phyloP scores from a whole-genome alignment of 2,113 vertebrate genomes.

The Chiloscyllium plagiosum region DNA sequence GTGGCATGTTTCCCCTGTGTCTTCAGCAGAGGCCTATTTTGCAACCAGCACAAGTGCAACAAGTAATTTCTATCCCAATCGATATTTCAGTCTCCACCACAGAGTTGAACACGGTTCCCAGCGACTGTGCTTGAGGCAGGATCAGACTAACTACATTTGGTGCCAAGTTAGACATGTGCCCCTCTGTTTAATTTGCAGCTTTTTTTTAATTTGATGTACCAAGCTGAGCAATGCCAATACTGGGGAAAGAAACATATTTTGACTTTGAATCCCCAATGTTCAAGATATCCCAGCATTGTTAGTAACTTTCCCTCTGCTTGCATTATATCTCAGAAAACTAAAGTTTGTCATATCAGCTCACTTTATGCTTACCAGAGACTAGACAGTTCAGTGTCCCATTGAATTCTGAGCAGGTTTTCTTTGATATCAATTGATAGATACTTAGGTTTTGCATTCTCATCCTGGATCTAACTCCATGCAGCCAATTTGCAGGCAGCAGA shows the following conservation, averaged over 20 bases:
- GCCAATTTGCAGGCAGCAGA: background rate
- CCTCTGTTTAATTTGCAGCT: background rate
- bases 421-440: background rate
- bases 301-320: background rate
- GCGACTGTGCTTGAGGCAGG: background rate
- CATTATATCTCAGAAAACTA: background rate
- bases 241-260: background rate
- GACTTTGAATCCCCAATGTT: background rate
- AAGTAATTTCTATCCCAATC: background rate
- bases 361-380: background rate
- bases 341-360: background rate
- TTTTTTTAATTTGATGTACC: background rate
- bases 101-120: background rate
- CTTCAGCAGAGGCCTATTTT: constrained; percentile 1
- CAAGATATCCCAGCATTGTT: background rate
- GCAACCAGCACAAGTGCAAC: constrained; percentile 9
- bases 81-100: background rate
- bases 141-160: background rate
- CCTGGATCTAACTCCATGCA: background rate
- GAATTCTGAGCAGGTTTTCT: background rate
- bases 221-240: background rate
- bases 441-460: too few species aligned
- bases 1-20: background rate
- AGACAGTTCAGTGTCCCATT: background rate
- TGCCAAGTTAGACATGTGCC: background rate